Percentiles rank a stretch among this genome's conserved stretches.
Evolutionary conservation across 2,888 invertebrate genomes (phyloP).

Genomic region (Rhagonycha lutea): DNA sequence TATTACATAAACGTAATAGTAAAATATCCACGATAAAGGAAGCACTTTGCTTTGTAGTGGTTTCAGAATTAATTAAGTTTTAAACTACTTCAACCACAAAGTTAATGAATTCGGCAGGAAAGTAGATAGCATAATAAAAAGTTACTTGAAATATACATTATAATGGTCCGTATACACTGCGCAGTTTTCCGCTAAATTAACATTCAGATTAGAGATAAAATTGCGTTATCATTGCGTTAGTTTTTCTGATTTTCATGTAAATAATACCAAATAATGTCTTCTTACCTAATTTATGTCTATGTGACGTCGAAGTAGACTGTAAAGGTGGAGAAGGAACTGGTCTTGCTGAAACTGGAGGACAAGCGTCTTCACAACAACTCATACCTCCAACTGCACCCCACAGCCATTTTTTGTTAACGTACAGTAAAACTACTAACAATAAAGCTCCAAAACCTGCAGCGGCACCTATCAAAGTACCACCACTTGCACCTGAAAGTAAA

Average conservation of each 20-base stretch:
- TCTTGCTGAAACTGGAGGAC: constrained; percentile 53
- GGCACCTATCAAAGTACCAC: constrained; percentile 86
- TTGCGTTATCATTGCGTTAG: background rate
- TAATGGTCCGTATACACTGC: background rate
- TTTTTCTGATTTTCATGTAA: background rate
- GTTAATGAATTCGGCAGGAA: background rate
- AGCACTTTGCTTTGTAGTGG: background rate
- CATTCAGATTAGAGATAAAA: background rate
- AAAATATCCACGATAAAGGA: background rate
- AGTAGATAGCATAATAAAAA: background rate
- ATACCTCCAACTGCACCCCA: constrained; percentile 67
- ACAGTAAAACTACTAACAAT: constrained; percentile 82
- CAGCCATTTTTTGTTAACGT: constrained; percentile 82
- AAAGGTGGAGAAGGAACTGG: constrained; percentile 53
- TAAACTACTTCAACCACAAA: background rate
- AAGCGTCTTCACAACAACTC: constrained; percentile 65
- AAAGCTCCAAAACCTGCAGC: constrained; percentile 83
- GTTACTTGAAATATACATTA: background rate
- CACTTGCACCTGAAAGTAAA: constrained; percentile 67
- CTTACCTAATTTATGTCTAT: constrained; percentile 54
- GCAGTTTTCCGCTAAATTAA: background rate
- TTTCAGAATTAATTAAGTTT: background rate
- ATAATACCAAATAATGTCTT: background rate
- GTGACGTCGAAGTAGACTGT: constrained; percentile 49
- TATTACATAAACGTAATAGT: background rate